Percentiles rank a stretch among this genome's conserved stretches.
phyloP scores from a whole-genome alignment of 2,113 vertebrate species.

The Phylloscopus trochiloides region DNA sequence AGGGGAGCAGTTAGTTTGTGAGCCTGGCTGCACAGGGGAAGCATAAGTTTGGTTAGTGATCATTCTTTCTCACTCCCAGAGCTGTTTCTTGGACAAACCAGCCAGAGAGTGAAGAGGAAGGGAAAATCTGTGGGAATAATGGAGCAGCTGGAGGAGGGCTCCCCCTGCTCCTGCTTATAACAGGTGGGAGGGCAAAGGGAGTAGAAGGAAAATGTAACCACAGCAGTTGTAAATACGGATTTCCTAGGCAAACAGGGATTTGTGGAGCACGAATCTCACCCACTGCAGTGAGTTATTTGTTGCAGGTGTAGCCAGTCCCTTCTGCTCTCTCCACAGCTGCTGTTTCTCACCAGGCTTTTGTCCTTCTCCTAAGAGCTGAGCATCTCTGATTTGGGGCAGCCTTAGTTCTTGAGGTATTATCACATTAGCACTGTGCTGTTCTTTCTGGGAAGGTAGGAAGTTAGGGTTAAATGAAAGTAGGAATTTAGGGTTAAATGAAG shows the following conservation, averaged over 20 bases:
- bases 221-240: neutral
- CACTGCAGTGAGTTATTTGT: neutral
- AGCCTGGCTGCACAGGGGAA: neutral
- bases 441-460: neutral
- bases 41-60: neutral
- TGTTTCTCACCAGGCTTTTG: neutral
- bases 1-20: neutral
- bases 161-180: accelerated
- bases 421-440: neutral
- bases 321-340: neutral
- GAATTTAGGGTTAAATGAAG: neutral
- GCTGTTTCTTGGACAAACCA: neutral
- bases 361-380: neutral
- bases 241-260: neutral
- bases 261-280: neutral
- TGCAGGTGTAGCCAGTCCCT: neutral
- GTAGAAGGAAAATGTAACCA: neutral
- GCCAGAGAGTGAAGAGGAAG: neutral
- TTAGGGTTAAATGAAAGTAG: neutral
- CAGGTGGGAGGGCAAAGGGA: neutral
- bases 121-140: neutral
- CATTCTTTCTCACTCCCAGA: neutral
- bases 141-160: neutral
- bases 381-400: neutral
- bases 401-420: neutral